Evolutionary conservation across 2,888 invertebrate genomes (phyloP).

Genomic region (Cyclophora punctaria): DNA sequence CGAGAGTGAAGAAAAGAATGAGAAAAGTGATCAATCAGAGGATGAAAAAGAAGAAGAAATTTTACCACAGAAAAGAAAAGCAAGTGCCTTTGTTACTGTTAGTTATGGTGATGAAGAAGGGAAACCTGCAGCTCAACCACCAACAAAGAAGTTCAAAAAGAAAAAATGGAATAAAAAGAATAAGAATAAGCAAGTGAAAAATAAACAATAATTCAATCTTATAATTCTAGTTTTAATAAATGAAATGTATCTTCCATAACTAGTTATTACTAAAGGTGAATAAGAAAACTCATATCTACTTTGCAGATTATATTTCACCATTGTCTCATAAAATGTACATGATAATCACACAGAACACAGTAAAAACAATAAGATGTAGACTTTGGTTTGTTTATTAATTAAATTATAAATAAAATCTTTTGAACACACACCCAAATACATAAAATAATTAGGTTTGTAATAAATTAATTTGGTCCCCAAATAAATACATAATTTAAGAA

Average conservation of each 20-base stretch:
- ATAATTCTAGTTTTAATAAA: too few species aligned
- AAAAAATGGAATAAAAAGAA: constrained; percentile 52
- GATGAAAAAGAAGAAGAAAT: constrained; percentile 21
- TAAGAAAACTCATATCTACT: constrained; percentile 42
- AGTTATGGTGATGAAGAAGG: constrained; percentile 47
- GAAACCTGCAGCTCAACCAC: constrained; percentile 27
- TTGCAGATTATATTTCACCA: constrained; percentile 56
- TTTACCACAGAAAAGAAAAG: constrained; percentile 41
- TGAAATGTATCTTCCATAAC: not conserved
- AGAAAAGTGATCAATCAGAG: constrained; percentile 35
- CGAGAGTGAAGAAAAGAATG: constrained; percentile 21
- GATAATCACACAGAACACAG: constrained; percentile 49
- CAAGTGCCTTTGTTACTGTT: constrained; percentile 57
- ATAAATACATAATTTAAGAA: constrained; percentile 70
- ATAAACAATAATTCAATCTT: not conserved
- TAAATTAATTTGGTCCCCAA: constrained; percentile 76
- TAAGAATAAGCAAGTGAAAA: constrained; percentile 21
- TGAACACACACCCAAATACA: constrained; percentile 68
- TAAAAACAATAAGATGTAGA: constrained; percentile 66
- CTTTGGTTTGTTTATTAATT: constrained; percentile 70
- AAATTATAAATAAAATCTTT: constrained; percentile 69
- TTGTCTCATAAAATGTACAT: constrained; percentile 52
- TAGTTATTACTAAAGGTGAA: not conserved
- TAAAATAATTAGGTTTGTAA: constrained; percentile 64
- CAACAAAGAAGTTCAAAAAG: constrained; percentile 51